Percentiles rank a stretch among this genome's conserved stretches.
These are phyloP conservation scores for Euwallacea similis DNA, from an alignment of 1,140 invertebrate species.

Conservation along the genomic window DNA sequence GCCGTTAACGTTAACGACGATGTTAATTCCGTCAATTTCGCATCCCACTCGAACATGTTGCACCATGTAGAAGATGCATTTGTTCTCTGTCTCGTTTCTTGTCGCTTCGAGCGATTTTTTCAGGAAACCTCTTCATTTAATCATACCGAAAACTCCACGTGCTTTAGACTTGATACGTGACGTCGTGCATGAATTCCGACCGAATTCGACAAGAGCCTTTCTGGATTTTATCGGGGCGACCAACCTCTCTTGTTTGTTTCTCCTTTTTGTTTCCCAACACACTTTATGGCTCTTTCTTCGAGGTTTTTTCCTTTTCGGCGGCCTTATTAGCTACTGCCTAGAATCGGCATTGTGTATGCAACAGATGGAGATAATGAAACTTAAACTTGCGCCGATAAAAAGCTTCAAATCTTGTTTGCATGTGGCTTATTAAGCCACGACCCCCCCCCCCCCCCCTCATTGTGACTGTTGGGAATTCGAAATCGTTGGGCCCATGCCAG, in stretches of 20 bases:
- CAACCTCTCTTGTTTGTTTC: slow-evolving; percentile 1
- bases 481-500: slow-evolving; percentile 15
- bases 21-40: too few relatives aligned
- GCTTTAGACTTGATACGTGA: slow-evolving; percentile 11
- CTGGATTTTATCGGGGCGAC: slow-evolving; percentile 5
- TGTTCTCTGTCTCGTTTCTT: not conserved
- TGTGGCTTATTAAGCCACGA: slow-evolving; percentile 1
- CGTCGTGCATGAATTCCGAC: slow-evolving; percentile 11
- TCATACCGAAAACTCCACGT: not conserved
- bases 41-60: too few relatives aligned
- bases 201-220: slow-evolving; percentile 1
- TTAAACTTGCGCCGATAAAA: too few relatives aligned
- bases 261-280: not conserved
- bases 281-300: not conserved
- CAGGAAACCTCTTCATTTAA: not conserved
- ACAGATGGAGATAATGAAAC: too few relatives aligned
- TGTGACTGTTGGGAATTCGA: slow-evolving; percentile 10
- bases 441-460: slow-evolving; percentile 6
- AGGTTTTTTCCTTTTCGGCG: not conserved
- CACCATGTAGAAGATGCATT: too few relatives aligned
- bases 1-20: not conserved
- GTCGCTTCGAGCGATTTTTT: not conserved
- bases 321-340: too few relatives aligned
- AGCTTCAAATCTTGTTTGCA: slow-evolving; percentile 1
- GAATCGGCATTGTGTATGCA: too few relatives aligned